Percentiles rank a stretch among this genome's conserved stretches.
phyloP scores from a whole-genome alignment of 2,113 vertebrate genomes.

The Bothrops jararaca region DNA sequence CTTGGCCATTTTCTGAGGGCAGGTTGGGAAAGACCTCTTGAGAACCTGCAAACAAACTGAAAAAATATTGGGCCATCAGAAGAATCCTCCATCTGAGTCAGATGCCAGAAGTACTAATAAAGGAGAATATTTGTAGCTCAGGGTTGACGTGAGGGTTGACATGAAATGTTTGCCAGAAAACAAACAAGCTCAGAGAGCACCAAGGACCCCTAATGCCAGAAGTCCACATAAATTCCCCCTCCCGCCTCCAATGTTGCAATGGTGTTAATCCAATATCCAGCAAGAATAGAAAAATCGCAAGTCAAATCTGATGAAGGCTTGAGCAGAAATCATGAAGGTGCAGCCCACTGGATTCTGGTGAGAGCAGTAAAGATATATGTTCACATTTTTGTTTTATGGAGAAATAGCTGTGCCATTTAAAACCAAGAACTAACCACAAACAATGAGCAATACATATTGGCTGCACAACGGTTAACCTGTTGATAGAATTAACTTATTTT shows the following conservation, averaged over 20 bases:
- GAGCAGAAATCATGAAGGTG: neutral
- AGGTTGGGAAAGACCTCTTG: constrained; percentile 62
- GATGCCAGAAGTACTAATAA: neutral
- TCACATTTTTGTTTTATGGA: neutral
- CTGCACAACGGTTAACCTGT: neutral
- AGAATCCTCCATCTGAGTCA: neutral
- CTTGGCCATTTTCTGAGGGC: constrained; percentile 64
- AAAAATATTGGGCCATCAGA: neutral
- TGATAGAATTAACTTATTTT: neutral
- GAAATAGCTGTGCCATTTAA: neutral
- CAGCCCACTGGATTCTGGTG: neutral
- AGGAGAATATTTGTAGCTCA: neutral
- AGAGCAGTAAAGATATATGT: neutral
- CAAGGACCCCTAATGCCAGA: neutral
- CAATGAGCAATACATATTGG: neutral
- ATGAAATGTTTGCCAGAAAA: neutral
- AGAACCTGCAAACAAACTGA: constrained; percentile 68
- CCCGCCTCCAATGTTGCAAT: neutral
- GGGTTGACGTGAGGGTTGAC: neutral
- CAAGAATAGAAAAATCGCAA: neutral
- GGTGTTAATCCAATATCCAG: neutral
- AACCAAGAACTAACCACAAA: neutral
- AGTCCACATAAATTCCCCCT: too few relatives aligned
- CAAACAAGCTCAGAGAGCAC: neutral
- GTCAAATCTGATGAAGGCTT: neutral